Evolutionary conservation across 2,888 invertebrate genomes (phyloP).

Genomic region (Mythimna pallens): DNA sequence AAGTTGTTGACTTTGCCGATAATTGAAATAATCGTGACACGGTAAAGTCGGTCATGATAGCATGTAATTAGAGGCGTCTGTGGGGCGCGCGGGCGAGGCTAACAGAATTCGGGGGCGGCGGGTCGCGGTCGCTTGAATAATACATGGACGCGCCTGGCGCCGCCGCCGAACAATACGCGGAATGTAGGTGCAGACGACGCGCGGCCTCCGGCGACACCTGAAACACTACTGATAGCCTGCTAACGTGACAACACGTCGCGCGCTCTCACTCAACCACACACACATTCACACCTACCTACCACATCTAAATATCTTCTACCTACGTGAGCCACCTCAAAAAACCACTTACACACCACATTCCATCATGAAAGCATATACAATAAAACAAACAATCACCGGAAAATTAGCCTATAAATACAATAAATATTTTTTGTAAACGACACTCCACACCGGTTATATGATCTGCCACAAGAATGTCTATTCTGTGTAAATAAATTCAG

Average conservation of each 20-base stretch:
- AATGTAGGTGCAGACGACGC: conserved; percentile 77
- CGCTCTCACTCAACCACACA: conserved; percentile 14
- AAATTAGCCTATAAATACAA: conserved; percentile 56
- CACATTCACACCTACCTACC: conserved; percentile 5
- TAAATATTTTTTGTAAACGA: conserved; percentile 74
- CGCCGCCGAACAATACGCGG: conserved; percentile 79
- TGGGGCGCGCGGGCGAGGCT: conserved; percentile 72
- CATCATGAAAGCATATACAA: conserved; percentile 38
- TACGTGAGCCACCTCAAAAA: conserved; percentile 42
- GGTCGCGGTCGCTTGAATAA: conserved; percentile 87
- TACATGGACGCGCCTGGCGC: conserved; percentile 81
- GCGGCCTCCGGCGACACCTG: conserved; percentile 62
- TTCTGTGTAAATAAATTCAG: conserved; percentile 80
- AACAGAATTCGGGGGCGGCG: conserved; percentile 87
- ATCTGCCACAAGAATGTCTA: conserved; percentile 78
- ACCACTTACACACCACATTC: conserved; percentile 58
- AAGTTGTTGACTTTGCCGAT: conserved; percentile 78
- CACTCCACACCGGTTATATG: conserved; percentile 74
- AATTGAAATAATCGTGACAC: conserved; percentile 80
- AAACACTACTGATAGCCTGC: conserved; percentile 70
- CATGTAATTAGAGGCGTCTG: conserved; percentile 85
- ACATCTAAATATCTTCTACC: conserved; percentile 16
- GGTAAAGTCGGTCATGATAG: conserved; percentile 84
- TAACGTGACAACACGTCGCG: conserved; percentile 66
- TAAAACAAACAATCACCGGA: conserved; percentile 58